Evolutionary conservation across 2,797 vertebrate genomes (phyloP).

Genomic region (Pristis pectinata): DNA sequence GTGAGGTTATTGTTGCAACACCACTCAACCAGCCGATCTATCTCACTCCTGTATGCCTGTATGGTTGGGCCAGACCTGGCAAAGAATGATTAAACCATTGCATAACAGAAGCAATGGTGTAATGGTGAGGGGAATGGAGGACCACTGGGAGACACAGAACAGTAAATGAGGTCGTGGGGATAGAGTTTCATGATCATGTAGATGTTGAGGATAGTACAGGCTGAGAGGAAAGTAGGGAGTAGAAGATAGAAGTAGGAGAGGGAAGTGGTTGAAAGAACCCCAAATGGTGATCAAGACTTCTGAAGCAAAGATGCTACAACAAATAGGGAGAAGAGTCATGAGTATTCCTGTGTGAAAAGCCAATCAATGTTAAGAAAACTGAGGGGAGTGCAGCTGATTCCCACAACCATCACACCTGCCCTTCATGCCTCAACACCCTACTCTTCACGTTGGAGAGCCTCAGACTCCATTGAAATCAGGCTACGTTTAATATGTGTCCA

Average conservation of each 20-base stretch:
- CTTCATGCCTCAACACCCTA: neutral
- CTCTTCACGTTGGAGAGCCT: neutral
- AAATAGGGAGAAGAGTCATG: neutral
- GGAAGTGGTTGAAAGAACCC: neutral
- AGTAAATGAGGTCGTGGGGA: neutral
- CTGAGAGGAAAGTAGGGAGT: neutral
- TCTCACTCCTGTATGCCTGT: too few relatives aligned
- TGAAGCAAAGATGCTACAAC: too few relatives aligned
- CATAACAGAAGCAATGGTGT: neutral
- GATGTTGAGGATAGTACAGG: neutral
- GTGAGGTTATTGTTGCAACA: too few relatives aligned
- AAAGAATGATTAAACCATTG: neutral
- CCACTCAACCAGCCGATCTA: too few relatives aligned
- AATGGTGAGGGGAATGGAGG: neutral
- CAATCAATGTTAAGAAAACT: neutral
- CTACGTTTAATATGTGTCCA: neutral
- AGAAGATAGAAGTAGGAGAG: neutral
- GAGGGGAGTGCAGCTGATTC: neutral
- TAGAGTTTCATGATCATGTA: neutral
- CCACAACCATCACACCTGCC: too few relatives aligned
- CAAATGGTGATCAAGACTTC: neutral
- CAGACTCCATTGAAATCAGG: neutral
- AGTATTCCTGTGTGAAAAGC: neutral
- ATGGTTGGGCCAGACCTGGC: neutral
- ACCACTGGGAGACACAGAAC: neutral